Conservation (phyloP, 2,113 vertebrate genomes). For the Aegotheles bennettii region DNA sequence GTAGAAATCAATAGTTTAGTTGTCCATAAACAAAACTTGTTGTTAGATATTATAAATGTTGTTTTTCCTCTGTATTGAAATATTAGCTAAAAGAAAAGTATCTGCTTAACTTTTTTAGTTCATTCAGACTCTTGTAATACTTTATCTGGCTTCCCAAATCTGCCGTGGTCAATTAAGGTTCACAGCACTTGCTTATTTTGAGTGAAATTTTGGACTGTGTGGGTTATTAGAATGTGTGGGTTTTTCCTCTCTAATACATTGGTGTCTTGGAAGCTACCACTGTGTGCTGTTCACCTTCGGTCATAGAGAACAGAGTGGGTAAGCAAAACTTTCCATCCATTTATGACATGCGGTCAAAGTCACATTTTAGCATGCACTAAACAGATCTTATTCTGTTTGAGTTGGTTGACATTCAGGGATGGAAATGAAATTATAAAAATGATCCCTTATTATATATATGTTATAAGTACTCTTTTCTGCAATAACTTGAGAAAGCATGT, state of each 20-base stretch:
- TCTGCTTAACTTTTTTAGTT: neutral
- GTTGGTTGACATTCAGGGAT: conserved; percentile 24
- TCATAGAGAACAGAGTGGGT: conserved; percentile 2
- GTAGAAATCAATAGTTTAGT: neutral
- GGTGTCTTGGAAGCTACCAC: conserved; percentile 46
- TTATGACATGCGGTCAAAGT: conserved; percentile 14
- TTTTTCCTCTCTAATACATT: neutral
- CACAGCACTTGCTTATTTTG: neutral
- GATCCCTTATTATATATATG: neutral
- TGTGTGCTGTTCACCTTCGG: neutral
- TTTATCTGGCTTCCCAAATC: neutral
- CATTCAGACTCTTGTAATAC: neutral
- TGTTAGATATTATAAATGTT: neutral
- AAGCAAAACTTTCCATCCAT: conserved; percentile 49
- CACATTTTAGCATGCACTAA: conserved; percentile 30
- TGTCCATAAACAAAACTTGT: neutral
- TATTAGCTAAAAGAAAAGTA: neutral
- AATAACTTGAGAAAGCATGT: neutral
- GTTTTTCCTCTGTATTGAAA: neutral
- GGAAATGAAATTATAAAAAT: conserved; percentile 33
- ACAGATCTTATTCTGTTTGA: conserved; percentile 49
- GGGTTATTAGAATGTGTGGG: neutral
- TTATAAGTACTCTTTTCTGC: neutral
- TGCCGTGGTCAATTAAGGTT: neutral
- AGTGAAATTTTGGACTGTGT: neutral